Evolutionary conservation across 2,888 invertebrate genomes (phyloP).

Genomic region (Yponomeuta plumbellus): DNA sequence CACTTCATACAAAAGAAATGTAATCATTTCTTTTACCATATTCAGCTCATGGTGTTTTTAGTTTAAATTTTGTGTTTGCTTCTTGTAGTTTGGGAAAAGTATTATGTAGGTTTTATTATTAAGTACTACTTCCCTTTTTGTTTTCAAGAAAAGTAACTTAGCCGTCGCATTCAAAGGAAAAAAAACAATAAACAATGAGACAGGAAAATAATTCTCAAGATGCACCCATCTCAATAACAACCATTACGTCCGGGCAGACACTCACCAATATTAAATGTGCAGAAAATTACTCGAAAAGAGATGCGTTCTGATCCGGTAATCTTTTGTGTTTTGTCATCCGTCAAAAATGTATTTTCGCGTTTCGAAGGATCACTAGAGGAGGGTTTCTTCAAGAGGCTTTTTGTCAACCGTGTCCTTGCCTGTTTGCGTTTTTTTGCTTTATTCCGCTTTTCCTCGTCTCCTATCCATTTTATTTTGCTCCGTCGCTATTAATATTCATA

Average conservation of each 20-base stretch:
- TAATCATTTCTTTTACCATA: no score
- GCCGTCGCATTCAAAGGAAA: no score
- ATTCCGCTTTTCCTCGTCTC: constrained; percentile 33
- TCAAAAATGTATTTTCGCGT: constrained; percentile 66
- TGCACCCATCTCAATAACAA: constrained; percentile 18
- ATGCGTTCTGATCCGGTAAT: constrained; percentile 37
- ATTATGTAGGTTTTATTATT: no score
- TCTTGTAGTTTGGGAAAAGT: no score
- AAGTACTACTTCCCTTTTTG: no score
- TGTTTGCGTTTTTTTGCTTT: constrained; percentile 36
- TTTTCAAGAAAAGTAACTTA: no score
- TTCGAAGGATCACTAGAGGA: constrained; percentile 44
- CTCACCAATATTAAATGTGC: constrained; percentile 63
- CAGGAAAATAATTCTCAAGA: constrained; percentile 7
- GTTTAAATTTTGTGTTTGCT: no score
- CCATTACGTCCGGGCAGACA: constrained; percentile 34
- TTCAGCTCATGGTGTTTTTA: no score
- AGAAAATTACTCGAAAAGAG: constrained; percentile 46
- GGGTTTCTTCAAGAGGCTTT: constrained; percentile 36
- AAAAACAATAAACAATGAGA: not conserved
- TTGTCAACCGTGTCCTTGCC: constrained; percentile 55
- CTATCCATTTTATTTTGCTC: constrained; percentile 31
- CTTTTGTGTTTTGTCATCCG: constrained; percentile 69
- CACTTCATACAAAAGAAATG: no score
- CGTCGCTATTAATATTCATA: constrained; percentile 71